Conservation (phyloP, 2,797 vertebrate genomes). For the Alfaro cultratus region DNA sequence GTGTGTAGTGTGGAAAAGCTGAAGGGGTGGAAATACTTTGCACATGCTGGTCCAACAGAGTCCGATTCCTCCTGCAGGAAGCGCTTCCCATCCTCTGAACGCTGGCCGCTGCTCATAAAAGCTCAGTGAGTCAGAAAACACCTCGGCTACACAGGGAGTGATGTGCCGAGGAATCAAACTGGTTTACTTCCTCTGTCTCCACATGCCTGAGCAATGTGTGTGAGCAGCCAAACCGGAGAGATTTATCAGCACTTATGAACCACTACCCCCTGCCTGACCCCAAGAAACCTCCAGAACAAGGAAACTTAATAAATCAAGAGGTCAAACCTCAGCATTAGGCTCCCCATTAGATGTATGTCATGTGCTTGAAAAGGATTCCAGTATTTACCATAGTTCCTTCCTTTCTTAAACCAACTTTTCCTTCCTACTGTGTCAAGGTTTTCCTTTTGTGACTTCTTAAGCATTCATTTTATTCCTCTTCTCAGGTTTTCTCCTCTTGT, state of each 20-base stretch:
- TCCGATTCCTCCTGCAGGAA: slow-evolving; percentile 49
- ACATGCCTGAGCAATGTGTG: slow-evolving; percentile 77
- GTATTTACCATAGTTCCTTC: slow-evolving; percentile 18
- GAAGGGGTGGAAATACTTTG: slow-evolving; percentile 40
- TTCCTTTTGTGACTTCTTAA: slow-evolving; percentile 50
- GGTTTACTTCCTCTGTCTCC: slow-evolving; percentile 68
- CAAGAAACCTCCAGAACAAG: slow-evolving; percentile 26
- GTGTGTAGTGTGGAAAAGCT: not conserved
- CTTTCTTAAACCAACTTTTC: slow-evolving; percentile 14
- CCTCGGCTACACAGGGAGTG: slow-evolving; percentile 35
- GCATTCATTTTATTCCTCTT: slow-evolving; percentile 43
- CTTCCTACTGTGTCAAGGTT: slow-evolving; percentile 27
- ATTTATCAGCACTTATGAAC: slow-evolving; percentile 62
- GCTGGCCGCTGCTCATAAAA: slow-evolving; percentile 49
- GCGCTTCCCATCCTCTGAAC: slow-evolving; percentile 49
- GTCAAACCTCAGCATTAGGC: slow-evolving; percentile 18
- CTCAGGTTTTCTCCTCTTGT: slow-evolving; percentile 65
- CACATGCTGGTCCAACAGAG: slow-evolving; percentile 40
- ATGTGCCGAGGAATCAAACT: slow-evolving; percentile 59
- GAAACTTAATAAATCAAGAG: slow-evolving; percentile 32
- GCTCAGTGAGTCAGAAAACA: slow-evolving; percentile 63
- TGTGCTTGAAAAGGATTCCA: slow-evolving; percentile 23
- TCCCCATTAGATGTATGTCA: not conserved
- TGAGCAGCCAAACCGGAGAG: slow-evolving; percentile 50
- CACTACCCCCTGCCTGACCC: slow-evolving; percentile 29